These are phyloP conservation scores for Morpho deidamia DNA, from an alignment of 2,888 invertebrate species.

Conservation along the genomic window DNA sequence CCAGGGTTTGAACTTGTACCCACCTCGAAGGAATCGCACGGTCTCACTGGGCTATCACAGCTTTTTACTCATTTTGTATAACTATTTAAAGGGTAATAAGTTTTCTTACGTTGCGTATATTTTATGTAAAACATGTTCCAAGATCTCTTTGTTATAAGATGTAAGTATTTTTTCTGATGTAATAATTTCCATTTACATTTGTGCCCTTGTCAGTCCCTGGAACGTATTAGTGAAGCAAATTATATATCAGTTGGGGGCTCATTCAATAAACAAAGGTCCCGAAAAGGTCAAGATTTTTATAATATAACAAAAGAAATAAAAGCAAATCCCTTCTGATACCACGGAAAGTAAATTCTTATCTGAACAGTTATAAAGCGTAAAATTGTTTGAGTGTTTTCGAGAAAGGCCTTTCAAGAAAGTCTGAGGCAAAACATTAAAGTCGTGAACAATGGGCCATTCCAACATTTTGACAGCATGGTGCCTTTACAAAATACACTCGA, in stretches of 20 bases:
- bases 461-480: conserved; percentile 28
- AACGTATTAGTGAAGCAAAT: conserved; percentile 16
- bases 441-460: conserved; percentile 39
- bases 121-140: too few species aligned
- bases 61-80: too few species aligned
- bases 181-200: conserved; percentile 11
- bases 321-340: neutral
- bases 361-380: neutral
- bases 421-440: conserved; percentile 12
- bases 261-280: conserved; percentile 16
- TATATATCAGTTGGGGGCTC: conserved; percentile 14
- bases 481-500: conserved; percentile 11
- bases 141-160: too few species aligned
- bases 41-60: too few species aligned
- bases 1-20: too few species aligned
- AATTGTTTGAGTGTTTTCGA: conserved; percentile 3
- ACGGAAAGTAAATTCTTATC: neutral
- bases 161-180: neutral
- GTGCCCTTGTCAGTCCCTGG: neutral
- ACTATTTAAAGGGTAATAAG: too few species aligned
- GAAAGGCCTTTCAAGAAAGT: conserved; percentile 2
- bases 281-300: conserved; percentile 13
- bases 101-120: too few species aligned
- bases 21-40: too few species aligned
- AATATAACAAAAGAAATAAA: conserved; percentile 14